Evolutionary conservation across 2,888 invertebrate genomes (phyloP), one percentile per base, ranked within the genome.

Genomic region (Platycheirus albimanus): DNA sequence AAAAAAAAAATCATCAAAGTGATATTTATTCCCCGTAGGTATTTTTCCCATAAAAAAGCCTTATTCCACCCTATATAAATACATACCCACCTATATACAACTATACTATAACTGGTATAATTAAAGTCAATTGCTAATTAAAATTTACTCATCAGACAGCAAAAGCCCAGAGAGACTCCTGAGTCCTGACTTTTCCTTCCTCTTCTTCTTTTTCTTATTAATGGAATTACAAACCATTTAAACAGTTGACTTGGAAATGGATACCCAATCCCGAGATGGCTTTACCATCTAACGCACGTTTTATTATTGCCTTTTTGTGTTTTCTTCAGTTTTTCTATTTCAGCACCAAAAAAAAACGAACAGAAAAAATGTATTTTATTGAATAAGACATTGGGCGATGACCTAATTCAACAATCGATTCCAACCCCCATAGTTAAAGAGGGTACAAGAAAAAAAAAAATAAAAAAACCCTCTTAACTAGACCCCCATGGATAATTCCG

Each of bases 211-310:
- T 0, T 38, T 24, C 13, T 58, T 49, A 67, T 51, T 83, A 83
- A 83, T 83, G 83, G 72, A 83, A 83, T 83, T 83, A 78, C 77
- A 78, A 83, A 58, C 61, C 78, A 41, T 78, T 78, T 72, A 77
- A 61, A 43, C 45, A 67, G 36, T 72, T 52, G 58, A 52, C 41
- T 54, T 61, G 15, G 41, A 58, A 58, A 41, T 58, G 47, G 20
- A 69, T 74, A 69, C 75, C 79, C 54, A 41, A 43, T 61, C 30
- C 41, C 36, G 10, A 6, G 3, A 54, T 33, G 56, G 47, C 17
- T 58, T 49, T 69, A 74, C 67, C 51, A 66, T 41, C 52, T 38
- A 47, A 15, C 52, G 43, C 49, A 64, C 61, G 70, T 63, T 75
- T 69, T 70, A 70, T 63, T 75, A 69, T 74, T 74, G 43, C 28